Evolutionary conservation across 1,140 invertebrate genomes (phyloP), one percentile per base, ranked within the genome.

Genomic region (Papilio helenus): DNA sequence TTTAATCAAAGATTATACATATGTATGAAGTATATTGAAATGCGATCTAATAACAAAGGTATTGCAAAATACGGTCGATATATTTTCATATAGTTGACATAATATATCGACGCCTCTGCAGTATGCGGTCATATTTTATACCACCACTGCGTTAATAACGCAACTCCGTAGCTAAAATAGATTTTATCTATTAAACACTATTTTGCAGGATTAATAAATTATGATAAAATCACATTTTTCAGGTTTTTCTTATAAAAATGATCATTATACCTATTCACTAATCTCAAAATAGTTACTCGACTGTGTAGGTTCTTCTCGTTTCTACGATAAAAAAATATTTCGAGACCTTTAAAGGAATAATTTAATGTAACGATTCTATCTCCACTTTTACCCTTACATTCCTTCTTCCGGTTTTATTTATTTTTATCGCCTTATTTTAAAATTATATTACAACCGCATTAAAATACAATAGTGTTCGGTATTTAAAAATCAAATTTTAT

Each of bases 21-120:
- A 58, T 55, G 5, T 55, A 26, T 58, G 23, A 65, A 12, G 23
- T 65, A 65, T 65, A 65, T 26, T 26, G 23, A 65, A 29, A 26
- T 65, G 26, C 58, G 12, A 26, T 26, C 9, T 29, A 65, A 29
- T 65, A 12, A 29, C 58, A 65, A 29, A 29, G 23, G 23, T 65
- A 29, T 65, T 65, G 58, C 9, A 29, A 61, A 61, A 61, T 61
- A 26, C 58, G 58, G 23, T 26, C 58, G 14, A 26, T 65, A 29
- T 14, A 65, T 65, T 65, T 65, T 29, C 23, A 65, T 65, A 26
- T 26, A 65, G 58, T 65, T 16, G 58, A 65, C 58, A 65, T 26
- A 26, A 65, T 29, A 65, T 26, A 65, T 14, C 23, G 12, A 65
- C 26, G 1, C 10, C 58, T 29, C 58, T 65, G 58, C 58, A 65